Percentiles rank a stretch among this genome's conserved stretches.
phyloP scores from a whole-genome alignment of 1,140 invertebrate genomes.

The Asbolus verrucosus region DNA sequence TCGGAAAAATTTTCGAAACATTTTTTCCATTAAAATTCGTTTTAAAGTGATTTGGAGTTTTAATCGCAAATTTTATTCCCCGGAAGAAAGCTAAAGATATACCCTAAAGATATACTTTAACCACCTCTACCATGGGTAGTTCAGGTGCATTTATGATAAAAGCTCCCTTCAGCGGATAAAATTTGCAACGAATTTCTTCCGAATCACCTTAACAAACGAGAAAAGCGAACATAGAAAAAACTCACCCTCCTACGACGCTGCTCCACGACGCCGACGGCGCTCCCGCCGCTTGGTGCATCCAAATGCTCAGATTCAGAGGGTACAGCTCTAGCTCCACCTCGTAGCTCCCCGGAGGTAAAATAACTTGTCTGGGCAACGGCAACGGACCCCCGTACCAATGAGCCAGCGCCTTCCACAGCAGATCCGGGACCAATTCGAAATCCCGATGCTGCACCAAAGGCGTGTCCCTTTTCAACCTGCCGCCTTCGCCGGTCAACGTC shows the following conservation, averaged over 20 bases:
- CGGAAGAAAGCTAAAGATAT: no score
- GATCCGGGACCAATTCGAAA: constrained; percentile 86
- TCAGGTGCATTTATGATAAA: no score
- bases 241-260: constrained; percentile 62
- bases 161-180: no score
- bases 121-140: no score
- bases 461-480: constrained; percentile 78
- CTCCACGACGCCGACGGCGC: constrained; percentile 55
- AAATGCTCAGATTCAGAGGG: constrained; percentile 80
- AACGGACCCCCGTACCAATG: constrained; percentile 89
- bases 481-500: constrained; percentile 86
- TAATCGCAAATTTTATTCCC: no score
- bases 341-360: constrained; percentile 57
- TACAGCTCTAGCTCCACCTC: constrained; percentile 86
- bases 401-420: constrained; percentile 85
- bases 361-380: constrained; percentile 83
- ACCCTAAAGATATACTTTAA: no score
- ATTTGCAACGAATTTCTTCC: no score
- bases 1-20: no score
- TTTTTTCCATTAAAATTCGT: no score
- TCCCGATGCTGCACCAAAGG: constrained; percentile 79
- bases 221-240: constrained; percentile 41
- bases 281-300: constrained; percentile 73
- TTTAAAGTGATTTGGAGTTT: no score
- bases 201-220: neutral